Evolutionary conservation across 2,113 vertebrate species (phyloP), one percentile per base, ranked within the genome.

Genomic region (Saccopteryx bilineata): DNA sequence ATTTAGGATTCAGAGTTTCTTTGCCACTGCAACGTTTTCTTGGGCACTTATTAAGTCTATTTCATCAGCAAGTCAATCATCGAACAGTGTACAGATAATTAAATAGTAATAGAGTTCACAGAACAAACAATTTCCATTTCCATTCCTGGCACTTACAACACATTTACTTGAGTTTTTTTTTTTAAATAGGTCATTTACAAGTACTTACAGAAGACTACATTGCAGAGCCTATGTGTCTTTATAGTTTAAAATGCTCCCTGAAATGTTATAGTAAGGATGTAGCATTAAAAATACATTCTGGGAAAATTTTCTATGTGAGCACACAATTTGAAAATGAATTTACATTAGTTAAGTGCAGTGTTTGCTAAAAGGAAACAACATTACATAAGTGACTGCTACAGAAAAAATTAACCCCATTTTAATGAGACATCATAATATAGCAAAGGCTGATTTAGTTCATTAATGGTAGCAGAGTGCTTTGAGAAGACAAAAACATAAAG

Each of bases 291-390:
- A 83, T 95, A 94, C 66, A 97, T 95, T 96, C 46, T 69, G 50
- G 81, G 86, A 39, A 93, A 84, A 87, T 93, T 97, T 97, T 95
- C 68, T 93, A 0, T 56, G 65, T 87, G 83, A 93, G 78, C 82
- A 80, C 60, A 87, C 93, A 94, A 93, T 89, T 96, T 91, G 94
- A 94, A 97, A 96, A 91, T 96, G 85, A 96, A 96, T 95, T 96
- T 96, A 92, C 65, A 86, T 92, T 96, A 50, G 69, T 93, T 95
- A 95, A 96, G 50, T 74, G 86, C 82, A 52, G n/a, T 84, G 71
- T 75, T 96, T 69, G 33, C 65, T 61, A 33, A 63, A 93, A 50
- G 86, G 93, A 96, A 96, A 88, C 33, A 89, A 60, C 72, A 88
- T 89, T 54, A 86, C 18, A 52, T 79, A 96, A 96, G 88, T 48